Evolutionary conservation across 2,888 invertebrate genomes (phyloP), one percentile per base, ranked within the genome.

Genomic region (Diaphora mendica): DNA sequence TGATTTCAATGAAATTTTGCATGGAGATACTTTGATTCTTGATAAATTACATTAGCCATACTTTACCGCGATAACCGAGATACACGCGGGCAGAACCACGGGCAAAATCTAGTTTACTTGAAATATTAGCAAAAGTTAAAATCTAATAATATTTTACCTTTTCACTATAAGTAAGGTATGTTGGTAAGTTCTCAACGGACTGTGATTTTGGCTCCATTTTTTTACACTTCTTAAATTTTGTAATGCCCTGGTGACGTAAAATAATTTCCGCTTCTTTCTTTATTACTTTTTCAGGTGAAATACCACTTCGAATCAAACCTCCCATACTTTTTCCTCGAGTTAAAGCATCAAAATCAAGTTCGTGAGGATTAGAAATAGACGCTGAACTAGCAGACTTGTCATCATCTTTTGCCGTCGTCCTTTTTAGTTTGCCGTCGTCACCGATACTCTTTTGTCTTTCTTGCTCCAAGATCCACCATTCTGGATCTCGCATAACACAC

Each of bases 401-500:
- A 48, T 91, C 91, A 39, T 91, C 90, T 85, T 91, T 85, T 5
- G 7, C 30, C 17, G 17, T 62, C 8, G 30, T 30, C 30, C 7
- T 62, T 87, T 90, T 88, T 35, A 88, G 78, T 79, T 86, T 90
- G 13, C 83, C 83, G 68, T 91, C 91, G 76, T 91, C 90, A 73
- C 77, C 80, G 35, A 76, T 76, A 33, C 79, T 85, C 71, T 84
- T 87, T 77, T 94, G 96, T 87, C 95, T 96, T 84, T 96, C 96
- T 84, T 97, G 97, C 83, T 97, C 97, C 69, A 95, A 82, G 15
- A 93, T 96, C 96, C 97, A 97, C 98, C 98, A 98, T 83, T 98
- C 98, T 1, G 99, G 98, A 90, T 99, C 98, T 70, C 98, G 96
- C 98, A 99, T 98, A 0, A 98, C 96, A 39, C 97, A 97, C 0